These are phyloP conservation scores for Caenorhabditis briggsae DNA, from an alignment of 1,140 invertebrate genomes.

Conservation along the genomic window DNA sequence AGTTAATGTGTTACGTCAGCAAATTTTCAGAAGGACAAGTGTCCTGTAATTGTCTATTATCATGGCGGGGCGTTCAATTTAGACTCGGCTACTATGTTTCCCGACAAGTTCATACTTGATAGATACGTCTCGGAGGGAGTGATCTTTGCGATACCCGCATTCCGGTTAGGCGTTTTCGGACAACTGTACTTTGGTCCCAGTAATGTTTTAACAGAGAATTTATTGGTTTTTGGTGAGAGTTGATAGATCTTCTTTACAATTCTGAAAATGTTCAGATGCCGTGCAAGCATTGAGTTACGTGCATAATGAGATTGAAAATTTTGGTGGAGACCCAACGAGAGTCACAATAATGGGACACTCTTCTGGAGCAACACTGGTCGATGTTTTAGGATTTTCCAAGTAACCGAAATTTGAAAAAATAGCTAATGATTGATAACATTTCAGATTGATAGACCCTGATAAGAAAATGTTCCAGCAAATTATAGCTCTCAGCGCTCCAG, in stretches of 20 bases:
- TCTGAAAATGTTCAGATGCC: conserved; percentile 1
- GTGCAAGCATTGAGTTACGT: neutral
- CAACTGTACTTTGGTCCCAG: conserved; percentile 33
- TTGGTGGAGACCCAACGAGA: conserved; percentile 20
- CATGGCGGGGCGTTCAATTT: conserved; percentile 13
- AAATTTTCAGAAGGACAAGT: conserved; percentile 5
- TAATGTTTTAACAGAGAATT: neutral
- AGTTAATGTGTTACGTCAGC: too few species aligned
- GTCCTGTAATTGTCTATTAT: conserved; percentile 24
- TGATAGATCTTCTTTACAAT: neutral
- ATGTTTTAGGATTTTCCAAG: conserved; percentile 26
- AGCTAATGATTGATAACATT: neutral
- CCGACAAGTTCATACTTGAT: conserved; percentile 18
- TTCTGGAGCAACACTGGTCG: neutral
- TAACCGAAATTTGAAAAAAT: neutral
- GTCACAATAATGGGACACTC: conserved; percentile 35
- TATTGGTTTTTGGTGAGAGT: conserved; percentile 33
- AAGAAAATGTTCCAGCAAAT: conserved; percentile 28
- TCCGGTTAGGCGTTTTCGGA: conserved; percentile 34
- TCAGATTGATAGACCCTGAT: neutral
- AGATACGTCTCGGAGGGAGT: conserved; percentile 16
- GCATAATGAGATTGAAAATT: conserved; percentile 13
- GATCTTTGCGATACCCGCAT: conserved; percentile 15
- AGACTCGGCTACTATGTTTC: neutral
- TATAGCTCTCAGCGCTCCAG: neutral